Evolutionary conservation across 2,888 invertebrate genomes (phyloP).

Genomic region (Encarsia formosa): DNA sequence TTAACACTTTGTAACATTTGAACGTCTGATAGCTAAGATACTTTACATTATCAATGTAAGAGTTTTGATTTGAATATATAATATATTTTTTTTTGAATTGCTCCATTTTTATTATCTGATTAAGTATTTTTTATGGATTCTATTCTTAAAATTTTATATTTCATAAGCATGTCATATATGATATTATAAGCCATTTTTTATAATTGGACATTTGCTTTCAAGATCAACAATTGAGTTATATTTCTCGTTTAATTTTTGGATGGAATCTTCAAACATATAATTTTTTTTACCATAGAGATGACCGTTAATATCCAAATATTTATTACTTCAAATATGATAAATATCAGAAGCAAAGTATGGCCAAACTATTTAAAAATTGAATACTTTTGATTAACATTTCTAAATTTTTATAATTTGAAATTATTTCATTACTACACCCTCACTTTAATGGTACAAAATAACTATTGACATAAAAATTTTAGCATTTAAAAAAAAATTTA

Average conservation of each 20-base stretch:
- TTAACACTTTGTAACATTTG: too few relatives aligned
- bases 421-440: too few relatives aligned
- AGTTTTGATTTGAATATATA: conserved; percentile 20
- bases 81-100: not conserved
- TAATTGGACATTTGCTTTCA: not conserved
- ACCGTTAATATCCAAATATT: not conserved
- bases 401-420: too few relatives aligned
- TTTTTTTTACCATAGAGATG: not conserved
- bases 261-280: conserved; percentile 20
- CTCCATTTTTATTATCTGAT: not conserved
- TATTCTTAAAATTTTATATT: not conserved
- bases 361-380: conserved; percentile 13
- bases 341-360: not conserved
- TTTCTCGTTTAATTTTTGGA: conserved; percentile 19
- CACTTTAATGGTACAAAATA: too few relatives aligned
- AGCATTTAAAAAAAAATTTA: too few relatives aligned
- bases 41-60: conserved; percentile 16
- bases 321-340: not conserved
- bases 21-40: too few relatives aligned
- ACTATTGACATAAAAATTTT: too few relatives aligned
- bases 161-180: too few relatives aligned
- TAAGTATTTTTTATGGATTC: conserved; percentile 3
- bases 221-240: conserved; percentile 12
- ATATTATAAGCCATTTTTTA: not conserved
- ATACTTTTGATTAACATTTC: conserved; percentile 12